Evolutionary conservation across 2,797 vertebrate genomes (phyloP), one percentile per base, ranked within the genome.

Genomic region (Lateolabrax maculatus): DNA sequence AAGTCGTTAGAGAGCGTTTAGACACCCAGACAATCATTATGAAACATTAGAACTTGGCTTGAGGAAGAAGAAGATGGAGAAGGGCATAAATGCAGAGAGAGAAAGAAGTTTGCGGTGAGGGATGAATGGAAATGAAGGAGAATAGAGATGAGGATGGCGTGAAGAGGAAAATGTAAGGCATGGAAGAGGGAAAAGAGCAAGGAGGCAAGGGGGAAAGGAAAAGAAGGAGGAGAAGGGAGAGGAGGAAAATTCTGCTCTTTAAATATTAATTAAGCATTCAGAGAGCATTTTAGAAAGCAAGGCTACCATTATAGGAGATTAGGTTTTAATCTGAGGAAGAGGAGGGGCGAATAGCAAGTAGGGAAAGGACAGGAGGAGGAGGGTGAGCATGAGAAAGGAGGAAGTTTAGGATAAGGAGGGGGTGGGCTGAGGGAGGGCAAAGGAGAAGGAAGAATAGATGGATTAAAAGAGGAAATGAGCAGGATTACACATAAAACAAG

Each of bases 1-100:
- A 93, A 90, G 90, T 89, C 83, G 90, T 93, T 93, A 89, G 84
- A 93, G 86, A 90, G 84, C 77, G 41, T 92, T 94, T 93, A 93
- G 91, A 92, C 86, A 88, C 71, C 67, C 82, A 87, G 89, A 92
- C 86, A 89, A 91, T 91, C 87, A 81, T 89, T 90, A 87, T 87
- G 77, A 92, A 90, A 90, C 84, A 90, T 86, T 84, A 87, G 78
- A 84, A 77, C 21, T 89, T 82, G 77, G 75, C 74, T 86, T 55
- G 74, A 87, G 80, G 77, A 88, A 78, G 68, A 81, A 63, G 55
- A 84, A 65, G 84, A 79, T 83, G 57, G 81, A 78, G 63, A 60
- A 81, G 67, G 81, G 57, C 58, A 75, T 48, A 71, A 83, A 81
- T 77, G 48, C n/a, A 25, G 36, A 49, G 36, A 13, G 65, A 53